A percentile compares a stretch with the other conserved stretches of the same genome.
Conservation (phyloP, 2,888 invertebrate genomes). For the Pteria penguin region DNA sequence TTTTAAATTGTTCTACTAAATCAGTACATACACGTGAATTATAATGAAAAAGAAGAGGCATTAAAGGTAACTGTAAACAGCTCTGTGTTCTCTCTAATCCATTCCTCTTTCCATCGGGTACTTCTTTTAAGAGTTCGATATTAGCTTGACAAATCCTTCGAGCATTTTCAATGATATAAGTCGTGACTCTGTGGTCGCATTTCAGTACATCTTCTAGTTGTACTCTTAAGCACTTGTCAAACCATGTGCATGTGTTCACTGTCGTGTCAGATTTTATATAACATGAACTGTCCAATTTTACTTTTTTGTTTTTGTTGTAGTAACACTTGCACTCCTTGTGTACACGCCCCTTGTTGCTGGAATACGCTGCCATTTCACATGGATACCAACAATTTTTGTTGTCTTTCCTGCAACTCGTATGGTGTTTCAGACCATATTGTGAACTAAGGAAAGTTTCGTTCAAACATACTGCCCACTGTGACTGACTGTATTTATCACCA, state of each 20-base stretch:
- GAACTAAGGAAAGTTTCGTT: background rate
- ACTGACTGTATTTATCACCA: background rate
- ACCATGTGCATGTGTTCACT: background rate
- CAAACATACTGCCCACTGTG: background rate
- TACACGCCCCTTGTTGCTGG: background rate
- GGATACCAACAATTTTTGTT: background rate
- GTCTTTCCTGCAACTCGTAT: background rate
- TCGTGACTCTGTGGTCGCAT: background rate
- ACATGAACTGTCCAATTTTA: background rate
- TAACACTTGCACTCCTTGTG: background rate
- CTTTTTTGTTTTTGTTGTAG: background rate
- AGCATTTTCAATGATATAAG: background rate
- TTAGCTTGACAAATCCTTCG: background rate
- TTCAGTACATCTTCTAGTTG: background rate
- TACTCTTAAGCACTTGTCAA: background rate
- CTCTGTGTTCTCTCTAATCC: background rate
- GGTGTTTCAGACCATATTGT: background rate
- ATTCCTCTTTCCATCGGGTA: background rate
- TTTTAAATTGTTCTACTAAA: background rate
- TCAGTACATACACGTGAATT: background rate
- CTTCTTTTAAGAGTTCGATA: background rate
- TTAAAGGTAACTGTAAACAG: background rate
- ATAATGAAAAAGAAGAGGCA: background rate
- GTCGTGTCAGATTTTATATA: background rate
- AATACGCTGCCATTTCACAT: background rate